These are phyloP conservation scores for Carassius gibelio DNA, from an alignment of 2,113 vertebrate species.

Conservation along the genomic window DNA sequence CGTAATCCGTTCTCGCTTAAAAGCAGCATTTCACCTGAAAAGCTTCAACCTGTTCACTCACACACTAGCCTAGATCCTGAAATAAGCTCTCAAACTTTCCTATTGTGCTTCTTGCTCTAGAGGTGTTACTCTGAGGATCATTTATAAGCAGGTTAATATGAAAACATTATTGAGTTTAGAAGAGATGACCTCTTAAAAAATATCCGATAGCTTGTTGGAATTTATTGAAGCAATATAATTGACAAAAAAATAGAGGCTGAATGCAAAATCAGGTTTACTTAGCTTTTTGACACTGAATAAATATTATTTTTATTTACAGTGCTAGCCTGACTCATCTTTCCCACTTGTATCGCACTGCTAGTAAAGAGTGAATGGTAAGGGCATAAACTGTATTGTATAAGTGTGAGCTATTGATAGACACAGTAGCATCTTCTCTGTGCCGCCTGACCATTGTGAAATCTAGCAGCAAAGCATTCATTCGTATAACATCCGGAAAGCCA, in stretches of 20 bases:
- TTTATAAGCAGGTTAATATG: too few relatives aligned
- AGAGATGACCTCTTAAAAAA: too few relatives aligned
- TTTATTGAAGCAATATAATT: too few relatives aligned
- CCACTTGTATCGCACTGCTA: constrained; percentile 23
- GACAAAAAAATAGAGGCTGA: not conserved
- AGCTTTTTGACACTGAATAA: not conserved
- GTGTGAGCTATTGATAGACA: constrained; percentile 50
- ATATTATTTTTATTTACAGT: constrained; percentile 2
- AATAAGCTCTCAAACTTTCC: too few relatives aligned
- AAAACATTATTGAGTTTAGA: too few relatives aligned
- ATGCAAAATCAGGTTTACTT: not conserved
- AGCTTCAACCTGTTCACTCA: too few relatives aligned
- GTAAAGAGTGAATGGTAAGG: constrained; percentile 40
- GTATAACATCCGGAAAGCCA: constrained; percentile 48
- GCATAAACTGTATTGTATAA: constrained; percentile 42
- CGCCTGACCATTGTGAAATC: constrained; percentile 52
- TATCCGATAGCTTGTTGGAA: too few relatives aligned
- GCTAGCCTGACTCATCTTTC: constrained; percentile 13
- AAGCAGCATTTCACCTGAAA: too few relatives aligned
- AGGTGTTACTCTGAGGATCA: too few relatives aligned
- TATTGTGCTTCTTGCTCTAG: too few relatives aligned
- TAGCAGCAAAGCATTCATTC: constrained; percentile 53
- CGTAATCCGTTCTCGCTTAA: too few relatives aligned
- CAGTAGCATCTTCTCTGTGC: constrained; percentile 20
- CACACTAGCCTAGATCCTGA: too few relatives aligned